Conservation (phyloP, 2,797 vertebrate genomes). For the Percopsis omiscomaycus region DNA sequence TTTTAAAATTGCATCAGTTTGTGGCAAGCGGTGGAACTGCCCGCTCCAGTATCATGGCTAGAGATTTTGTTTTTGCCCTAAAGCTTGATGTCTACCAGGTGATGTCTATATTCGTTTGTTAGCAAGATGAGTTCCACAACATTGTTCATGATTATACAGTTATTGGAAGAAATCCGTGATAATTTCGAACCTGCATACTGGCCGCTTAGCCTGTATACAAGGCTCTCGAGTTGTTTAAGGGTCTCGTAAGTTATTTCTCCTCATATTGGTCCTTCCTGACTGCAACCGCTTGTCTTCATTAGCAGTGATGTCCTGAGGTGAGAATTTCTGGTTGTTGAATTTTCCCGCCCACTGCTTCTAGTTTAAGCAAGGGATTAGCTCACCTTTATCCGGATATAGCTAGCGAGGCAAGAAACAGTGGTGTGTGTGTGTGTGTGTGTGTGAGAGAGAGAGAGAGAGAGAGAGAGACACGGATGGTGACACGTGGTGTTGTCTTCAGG, state of each 20-base stretch:
- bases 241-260: constrained; percentile 36
- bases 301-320: constrained; percentile 34
- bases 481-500: no score
- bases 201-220: no score
- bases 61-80: no score
- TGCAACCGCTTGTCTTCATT: constrained; percentile 52
- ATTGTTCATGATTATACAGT: no score
- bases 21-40: no score
- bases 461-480: not conserved
- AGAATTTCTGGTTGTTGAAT: constrained; percentile 41
- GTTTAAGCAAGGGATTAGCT: constrained; percentile 44
- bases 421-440: not conserved
- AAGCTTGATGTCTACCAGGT: no score
- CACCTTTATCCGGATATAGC: constrained; percentile 36
- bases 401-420: constrained; percentile 26
- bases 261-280: constrained; percentile 33
- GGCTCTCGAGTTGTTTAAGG: constrained; percentile 11
- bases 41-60: no score
- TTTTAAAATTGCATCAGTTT: no score
- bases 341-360: constrained; percentile 34
- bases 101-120: no score
- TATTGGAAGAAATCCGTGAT: no score
- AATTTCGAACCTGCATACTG: no score
- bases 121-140: no score
- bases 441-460: not conserved